phyloP scores from a whole-genome alignment of 2,888 invertebrate genomes.

The Vandiemenella viatica region DNA sequence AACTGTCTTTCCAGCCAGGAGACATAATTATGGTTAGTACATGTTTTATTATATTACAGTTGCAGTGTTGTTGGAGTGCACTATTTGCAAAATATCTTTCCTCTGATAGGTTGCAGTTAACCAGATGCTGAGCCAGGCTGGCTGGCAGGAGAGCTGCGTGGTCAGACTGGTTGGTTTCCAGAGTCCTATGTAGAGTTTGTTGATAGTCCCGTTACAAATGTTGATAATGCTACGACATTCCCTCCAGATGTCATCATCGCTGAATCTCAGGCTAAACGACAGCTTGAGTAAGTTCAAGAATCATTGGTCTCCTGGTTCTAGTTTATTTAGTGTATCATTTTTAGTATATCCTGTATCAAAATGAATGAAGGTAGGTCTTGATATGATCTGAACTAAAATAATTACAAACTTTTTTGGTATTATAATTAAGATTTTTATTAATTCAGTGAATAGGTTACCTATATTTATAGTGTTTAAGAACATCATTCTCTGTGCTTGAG shows the following conservation, averaged over 20 bases:
- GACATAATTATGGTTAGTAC: constrained; percentile 63
- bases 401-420: too few relatives aligned
- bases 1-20: constrained; percentile 83
- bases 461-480: too few relatives aligned
- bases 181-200: constrained; percentile 83
- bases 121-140: constrained; percentile 92
- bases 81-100: constrained; percentile 3
- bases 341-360: too few relatives aligned
- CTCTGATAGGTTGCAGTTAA: constrained; percentile 43
- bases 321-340: too few relatives aligned
- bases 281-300: constrained; percentile 35
- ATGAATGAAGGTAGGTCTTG: too few relatives aligned
- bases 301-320: too few relatives aligned
- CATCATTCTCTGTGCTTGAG: too few relatives aligned
- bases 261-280: constrained; percentile 25
- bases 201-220: constrained; percentile 31
- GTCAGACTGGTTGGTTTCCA: constrained; percentile 91
- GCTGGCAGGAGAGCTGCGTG: constrained; percentile 82
- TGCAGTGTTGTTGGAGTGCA: too few relatives aligned
- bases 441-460: too few relatives aligned
- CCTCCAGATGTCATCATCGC: constrained; percentile 26
- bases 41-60: constrained; percentile 7
- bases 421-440: too few relatives aligned
- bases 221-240: constrained; percentile 29
- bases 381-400: too few relatives aligned